Evolutionary conservation across 2,113 vertebrate genomes (phyloP).

Genomic region (Planiliza haematocheilus): DNA sequence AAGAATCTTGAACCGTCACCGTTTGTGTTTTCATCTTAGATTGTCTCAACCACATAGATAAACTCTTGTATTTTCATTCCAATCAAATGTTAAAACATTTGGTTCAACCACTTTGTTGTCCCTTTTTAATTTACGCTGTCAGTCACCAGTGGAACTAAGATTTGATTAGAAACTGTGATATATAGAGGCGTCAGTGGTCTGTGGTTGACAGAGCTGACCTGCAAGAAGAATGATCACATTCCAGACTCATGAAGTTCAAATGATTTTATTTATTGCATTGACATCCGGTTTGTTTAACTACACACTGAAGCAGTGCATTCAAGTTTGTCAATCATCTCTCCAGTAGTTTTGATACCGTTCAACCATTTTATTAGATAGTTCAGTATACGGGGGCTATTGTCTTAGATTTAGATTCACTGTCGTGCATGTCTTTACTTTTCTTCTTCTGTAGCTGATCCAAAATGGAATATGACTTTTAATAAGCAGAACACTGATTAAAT

Average conservation of each 20-base stretch:
- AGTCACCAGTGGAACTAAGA: neutral
- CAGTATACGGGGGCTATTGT: neutral
- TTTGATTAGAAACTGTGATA: neutral
- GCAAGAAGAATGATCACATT: constrained; percentile 46
- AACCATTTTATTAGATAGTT: neutral
- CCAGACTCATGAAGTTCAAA: constrained; percentile 17
- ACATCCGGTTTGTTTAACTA: neutral
- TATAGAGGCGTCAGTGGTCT: neutral
- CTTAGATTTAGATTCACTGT: neutral
- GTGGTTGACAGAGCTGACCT: neutral
- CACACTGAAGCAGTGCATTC: neutral
- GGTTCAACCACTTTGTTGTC: neutral
- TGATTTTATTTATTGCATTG: neutral
- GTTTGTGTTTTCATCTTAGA: neutral
- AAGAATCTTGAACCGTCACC: neutral
- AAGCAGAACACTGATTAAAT: neutral
- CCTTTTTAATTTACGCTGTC: neutral
- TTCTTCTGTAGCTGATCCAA: neutral
- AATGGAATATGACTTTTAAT: neutral
- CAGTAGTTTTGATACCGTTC: neutral
- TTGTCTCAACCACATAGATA: neutral
- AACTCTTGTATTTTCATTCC: neutral
- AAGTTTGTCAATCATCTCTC: neutral
- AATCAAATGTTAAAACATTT: neutral
- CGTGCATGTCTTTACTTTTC: constrained; percentile 26